Evolutionary conservation across 2,797 vertebrate species (phyloP).

Genomic region (Mergus octosetaceus): DNA sequence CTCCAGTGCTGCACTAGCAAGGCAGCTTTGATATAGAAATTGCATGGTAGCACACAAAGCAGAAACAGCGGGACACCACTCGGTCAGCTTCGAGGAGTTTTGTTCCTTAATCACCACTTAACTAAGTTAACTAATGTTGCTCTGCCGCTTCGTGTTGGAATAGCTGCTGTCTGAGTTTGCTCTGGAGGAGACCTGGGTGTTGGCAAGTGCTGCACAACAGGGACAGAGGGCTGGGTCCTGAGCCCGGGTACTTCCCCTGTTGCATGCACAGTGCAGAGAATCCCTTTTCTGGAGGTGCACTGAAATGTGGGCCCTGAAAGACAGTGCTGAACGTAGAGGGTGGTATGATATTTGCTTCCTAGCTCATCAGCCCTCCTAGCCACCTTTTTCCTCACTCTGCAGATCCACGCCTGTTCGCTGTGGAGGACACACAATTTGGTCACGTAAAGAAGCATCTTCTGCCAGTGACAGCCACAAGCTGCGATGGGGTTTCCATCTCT

Average conservation of each 20-base stretch:
- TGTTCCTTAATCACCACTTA: conserved; percentile 45
- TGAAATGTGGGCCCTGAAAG: not conserved
- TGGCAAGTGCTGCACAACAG: not conserved
- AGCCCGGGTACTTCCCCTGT: not conserved
- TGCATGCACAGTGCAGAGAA: too few species aligned
- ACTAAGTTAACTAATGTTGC: not conserved
- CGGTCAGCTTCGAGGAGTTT: not conserved
- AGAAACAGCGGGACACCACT: conserved; percentile 42
- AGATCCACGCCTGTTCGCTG: not conserved
- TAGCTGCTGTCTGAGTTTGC: not conserved
- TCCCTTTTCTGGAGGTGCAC: not conserved
- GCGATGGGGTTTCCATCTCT: not conserved
- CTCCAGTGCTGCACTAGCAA: conserved; percentile 57
- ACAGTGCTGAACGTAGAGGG: accelerated
- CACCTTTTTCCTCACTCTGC: not conserved
- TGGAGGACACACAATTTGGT: not conserved
- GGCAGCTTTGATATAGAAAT: conserved; percentile 68
- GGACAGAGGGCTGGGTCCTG: not conserved
- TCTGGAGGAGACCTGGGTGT: not conserved
- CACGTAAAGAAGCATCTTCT: not conserved
- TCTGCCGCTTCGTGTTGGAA: not conserved
- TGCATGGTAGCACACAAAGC: conserved; percentile 37
- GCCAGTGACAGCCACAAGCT: not conserved
- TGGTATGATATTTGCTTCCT: not conserved
- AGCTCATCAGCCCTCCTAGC: not conserved